These are phyloP conservation scores for Erpobdella octoculata DNA, from an alignment of 2,888 invertebrate genomes.

Conservation along the genomic window DNA sequence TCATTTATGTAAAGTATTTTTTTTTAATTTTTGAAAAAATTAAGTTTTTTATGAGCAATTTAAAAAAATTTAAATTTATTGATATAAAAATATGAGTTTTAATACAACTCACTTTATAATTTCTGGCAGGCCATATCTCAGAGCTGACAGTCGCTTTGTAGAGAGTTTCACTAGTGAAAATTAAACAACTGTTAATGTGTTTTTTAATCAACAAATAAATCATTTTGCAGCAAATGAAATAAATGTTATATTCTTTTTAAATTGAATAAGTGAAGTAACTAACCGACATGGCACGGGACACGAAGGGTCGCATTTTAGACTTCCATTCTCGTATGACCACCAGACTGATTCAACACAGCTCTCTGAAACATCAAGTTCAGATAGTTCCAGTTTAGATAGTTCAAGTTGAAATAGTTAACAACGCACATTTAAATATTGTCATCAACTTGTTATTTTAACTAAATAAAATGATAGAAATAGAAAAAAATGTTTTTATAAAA, in stretches of 20 bases:
- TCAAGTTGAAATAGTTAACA: no score
- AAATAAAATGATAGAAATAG: no score
- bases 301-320: not conserved
- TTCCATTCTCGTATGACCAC: conserved; percentile 5
- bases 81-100: not conserved
- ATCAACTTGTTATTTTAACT: no score
- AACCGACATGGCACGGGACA: conserved; percentile 10
- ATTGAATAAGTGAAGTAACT: no score
- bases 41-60: not conserved
- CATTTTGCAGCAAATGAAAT: not conserved
- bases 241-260: not conserved
- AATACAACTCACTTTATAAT: not conserved
- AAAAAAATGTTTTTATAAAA: no score
- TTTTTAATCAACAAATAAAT: not conserved
- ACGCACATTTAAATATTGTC: no score
- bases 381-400: no score
- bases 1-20: not conserved
- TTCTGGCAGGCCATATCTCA: not conserved
- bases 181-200: not conserved
- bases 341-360: conserved; percentile 4
- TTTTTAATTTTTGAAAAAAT: not conserved
- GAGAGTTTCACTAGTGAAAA: not conserved
- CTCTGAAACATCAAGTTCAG: not conserved
- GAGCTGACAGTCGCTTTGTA: not conserved
- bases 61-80: not conserved